phyloP scores from a whole-genome alignment of 1,140 invertebrate species.

The Cardiocondyla obscurior region DNA sequence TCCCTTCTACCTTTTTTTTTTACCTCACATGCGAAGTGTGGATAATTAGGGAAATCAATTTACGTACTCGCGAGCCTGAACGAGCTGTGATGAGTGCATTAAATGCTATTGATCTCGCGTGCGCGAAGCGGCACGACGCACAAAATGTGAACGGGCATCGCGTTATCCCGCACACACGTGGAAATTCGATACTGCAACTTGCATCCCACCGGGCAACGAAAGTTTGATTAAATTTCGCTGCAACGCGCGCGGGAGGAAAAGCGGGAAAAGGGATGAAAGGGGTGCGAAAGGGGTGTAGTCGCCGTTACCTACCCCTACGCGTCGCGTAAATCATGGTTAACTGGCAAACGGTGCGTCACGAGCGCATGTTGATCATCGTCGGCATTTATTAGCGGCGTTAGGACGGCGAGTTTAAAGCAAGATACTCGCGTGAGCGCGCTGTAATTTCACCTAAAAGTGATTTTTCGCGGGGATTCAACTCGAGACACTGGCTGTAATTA shows the following conservation, averaged over 20 bases:
- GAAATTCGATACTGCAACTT: conserved; percentile 53
- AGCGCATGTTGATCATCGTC: conserved; percentile 34
- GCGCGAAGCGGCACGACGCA: neutral
- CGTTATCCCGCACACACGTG: conserved; percentile 16
- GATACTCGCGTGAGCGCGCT: neutral
- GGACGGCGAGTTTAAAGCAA: conserved; percentile 26
- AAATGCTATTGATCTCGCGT: conserved; percentile 29
- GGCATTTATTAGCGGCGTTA: conserved; percentile 25
- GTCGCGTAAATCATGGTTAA: conserved; percentile 42
- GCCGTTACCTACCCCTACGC: neutral
- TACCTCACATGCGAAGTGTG: neutral
- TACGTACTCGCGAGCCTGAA: conserved; percentile 1
- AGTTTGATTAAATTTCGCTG: conserved; percentile 69
- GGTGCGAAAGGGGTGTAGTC: neutral
- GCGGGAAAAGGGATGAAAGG: neutral
- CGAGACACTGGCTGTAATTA: conserved; percentile 31
- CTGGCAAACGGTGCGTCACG: conserved; percentile 20
- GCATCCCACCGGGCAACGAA: conserved; percentile 39
- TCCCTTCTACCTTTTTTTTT: neutral
- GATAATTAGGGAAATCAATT: conserved; percentile 31
- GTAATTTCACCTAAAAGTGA: conserved; percentile 17
- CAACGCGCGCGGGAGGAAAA: neutral
- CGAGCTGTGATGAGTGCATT: neutral
- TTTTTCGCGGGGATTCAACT: conserved; percentile 28
- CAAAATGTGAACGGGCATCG: conserved; percentile 14